phyloP scores from a whole-genome alignment of 2,888 invertebrate species.

The Aporophyla nigra region DNA sequence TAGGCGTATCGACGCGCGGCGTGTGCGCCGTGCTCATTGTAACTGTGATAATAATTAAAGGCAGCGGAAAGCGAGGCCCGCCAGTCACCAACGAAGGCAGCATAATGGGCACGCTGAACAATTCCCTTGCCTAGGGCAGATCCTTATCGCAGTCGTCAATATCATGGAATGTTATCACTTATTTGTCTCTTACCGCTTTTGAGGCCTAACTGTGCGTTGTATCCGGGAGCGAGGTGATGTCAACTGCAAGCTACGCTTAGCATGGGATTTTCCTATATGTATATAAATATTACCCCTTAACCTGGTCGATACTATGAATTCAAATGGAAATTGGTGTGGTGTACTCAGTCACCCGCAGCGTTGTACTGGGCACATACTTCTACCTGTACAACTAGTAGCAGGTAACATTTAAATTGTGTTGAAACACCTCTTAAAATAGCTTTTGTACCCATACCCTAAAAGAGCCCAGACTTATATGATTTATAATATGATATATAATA shows the following conservation, averaged over 20 bases:
- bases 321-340: neutral
- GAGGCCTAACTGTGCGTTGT: neutral
- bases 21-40: constrained; percentile 31
- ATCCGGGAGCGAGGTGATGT: neutral
- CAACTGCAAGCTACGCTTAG: neutral
- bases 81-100: neutral
- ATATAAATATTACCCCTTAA: too few species aligned
- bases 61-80: too few species aligned
- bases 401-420: neutral
- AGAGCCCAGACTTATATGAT: neutral
- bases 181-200: neutral
- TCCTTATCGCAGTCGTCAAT: neutral
- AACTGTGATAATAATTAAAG: constrained; percentile 43
- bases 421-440: neutral
- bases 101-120: neutral
- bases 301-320: too few species aligned
- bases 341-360: too few species aligned
- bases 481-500: constrained; percentile 22
- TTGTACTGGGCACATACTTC: neutral
- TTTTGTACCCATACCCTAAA: neutral
- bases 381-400: neutral
- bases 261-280: too few species aligned
- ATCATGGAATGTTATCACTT: neutral
- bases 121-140: neutral
- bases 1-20: constrained; percentile 15